These are phyloP conservation scores for Thalassarche chlororhynchos DNA, from an alignment of 2,113 vertebrate genomes.

Conservation along the genomic window DNA sequence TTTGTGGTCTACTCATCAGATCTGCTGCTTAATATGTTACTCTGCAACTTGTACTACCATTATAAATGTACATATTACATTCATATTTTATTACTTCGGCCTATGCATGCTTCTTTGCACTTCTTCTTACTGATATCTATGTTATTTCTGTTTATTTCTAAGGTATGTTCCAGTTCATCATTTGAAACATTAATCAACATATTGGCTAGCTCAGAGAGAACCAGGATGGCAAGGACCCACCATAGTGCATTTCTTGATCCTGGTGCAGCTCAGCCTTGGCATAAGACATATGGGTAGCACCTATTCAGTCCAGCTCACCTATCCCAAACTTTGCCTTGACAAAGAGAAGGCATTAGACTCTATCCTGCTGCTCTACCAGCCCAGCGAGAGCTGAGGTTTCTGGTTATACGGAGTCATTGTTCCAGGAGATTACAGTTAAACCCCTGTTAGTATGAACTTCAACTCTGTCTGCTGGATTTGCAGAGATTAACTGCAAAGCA, in stretches of 20 bases:
- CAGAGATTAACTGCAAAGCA: constrained; percentile 43
- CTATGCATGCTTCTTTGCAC: neutral
- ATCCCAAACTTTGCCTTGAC: neutral
- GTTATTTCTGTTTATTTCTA: neutral
- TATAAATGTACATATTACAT: neutral
- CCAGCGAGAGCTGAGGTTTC: neutral
- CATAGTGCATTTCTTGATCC: neutral
- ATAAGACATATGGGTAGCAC: rapidly evolving
- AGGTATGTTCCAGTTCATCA: neutral
- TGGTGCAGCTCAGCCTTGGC: neutral
- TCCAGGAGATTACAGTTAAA: constrained; percentile 4
- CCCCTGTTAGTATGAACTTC: neutral
- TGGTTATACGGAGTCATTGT: neutral
- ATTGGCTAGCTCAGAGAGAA: neutral
- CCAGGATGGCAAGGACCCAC: neutral
- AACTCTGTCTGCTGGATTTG: constrained; percentile 28
- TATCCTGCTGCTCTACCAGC: neutral
- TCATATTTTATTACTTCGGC: neutral
- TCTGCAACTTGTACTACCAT: neutral
- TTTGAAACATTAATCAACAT: neutral
- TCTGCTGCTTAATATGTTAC: neutral
- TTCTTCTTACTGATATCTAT: neutral
- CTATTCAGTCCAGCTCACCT: neutral
- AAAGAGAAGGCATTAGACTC: neutral
- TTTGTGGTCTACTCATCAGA: neutral